Base-by-base conservation (phyloP, 2,797 vertebrate species). In the Chromobotia macracanthus region DNA sequence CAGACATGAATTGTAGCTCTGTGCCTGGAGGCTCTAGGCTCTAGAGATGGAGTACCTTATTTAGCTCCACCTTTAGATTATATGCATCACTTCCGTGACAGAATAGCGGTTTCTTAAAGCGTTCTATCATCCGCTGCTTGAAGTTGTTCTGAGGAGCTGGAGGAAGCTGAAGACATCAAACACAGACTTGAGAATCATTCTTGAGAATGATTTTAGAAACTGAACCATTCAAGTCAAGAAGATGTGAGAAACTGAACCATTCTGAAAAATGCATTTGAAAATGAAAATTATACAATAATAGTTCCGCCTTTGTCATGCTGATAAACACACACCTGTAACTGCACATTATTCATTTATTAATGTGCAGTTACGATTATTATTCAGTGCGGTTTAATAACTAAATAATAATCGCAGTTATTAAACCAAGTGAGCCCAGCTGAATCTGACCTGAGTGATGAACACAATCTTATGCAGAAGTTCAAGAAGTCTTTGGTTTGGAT, bases 21-120 rank as follows among this genome's bases (percentile, higher is more conserved):
- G 50, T 51, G 50, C 16, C 50, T 16, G 15, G 50, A 51, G 50
- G 15, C 18, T 51, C 15, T 51, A 51, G 15, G 7, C 25, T 28
- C 6, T 46, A 58, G 10, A 15, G 1, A 16, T 46, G 8, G 2
- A 28, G 21, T 72, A 97, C 93, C 93, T 96, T 97, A 90, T 94
- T 95, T 73, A 97, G 94, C 91, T 96, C 95, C 84, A 89, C 90
- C 84, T 97, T 98, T 83, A 97, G 88, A 83, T 91, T 89, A 89
- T 89, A 93, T 0, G 95, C 93, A 81, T 94, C 94, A 53, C 94
- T 97, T 72, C 93, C 94, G 5, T 84, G 82, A 72, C 93, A 92
- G 89, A 98, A 98, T 23, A 98, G 92, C n/a, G 94, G 94, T 87
- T 96, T 97, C 88, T 97, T 98, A 86, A 96, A 96, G 84, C 93